Evolutionary conservation across 2,113 vertebrate species (phyloP), one percentile per base, ranked within the genome.

Genomic region (Cricetomys ansorgei): DNA sequence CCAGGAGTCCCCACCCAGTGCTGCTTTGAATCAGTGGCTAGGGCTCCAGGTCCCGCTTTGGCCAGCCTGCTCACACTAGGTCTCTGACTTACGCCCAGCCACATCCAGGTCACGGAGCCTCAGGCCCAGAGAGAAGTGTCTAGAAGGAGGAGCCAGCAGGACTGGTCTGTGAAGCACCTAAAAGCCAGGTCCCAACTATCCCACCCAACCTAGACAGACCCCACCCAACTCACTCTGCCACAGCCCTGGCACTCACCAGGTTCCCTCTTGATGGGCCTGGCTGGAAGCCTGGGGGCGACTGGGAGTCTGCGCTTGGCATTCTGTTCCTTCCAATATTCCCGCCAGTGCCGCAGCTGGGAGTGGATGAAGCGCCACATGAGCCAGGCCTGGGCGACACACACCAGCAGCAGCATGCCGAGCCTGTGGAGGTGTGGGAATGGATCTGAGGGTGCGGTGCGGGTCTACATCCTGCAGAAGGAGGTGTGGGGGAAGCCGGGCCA

Each of bases 331-430:
- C 99, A 98, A 98, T 99, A 99, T 76, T 99, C 99, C 45, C 99
- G 99, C 99, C 99, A 99, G 97, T 99, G 99, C 59, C 99, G 99
- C 98, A 99, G 98, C 99, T 99, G 99, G 98, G 99, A 99, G 97
- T 99, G 99, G 98, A 99, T 99, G 98, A 99, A 99, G 98, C 99
- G 99, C 99, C 99, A 99, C 98, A 99, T 99, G 91, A 99, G 98
- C 99, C 99, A 99, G 75, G 99, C 99, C 98, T 99, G 99, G 94
- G 99, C 99, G 69, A 99, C 98, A 96, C 99, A 99, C 91, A 99
- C 99, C 98, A 99, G 97, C 93, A 99, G 99, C 96, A 99, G 98
- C 98, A 99, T 98, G 25, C 98, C 98, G 98, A 99, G 98, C 98
- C 99, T 99, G 98, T 0, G 40, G 57, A 48, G 7, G 23, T 76